Evolutionary conservation across 2,888 invertebrate species (phyloP), one percentile per base, ranked within the genome.

Genomic region (Endotricha flammealis): DNA sequence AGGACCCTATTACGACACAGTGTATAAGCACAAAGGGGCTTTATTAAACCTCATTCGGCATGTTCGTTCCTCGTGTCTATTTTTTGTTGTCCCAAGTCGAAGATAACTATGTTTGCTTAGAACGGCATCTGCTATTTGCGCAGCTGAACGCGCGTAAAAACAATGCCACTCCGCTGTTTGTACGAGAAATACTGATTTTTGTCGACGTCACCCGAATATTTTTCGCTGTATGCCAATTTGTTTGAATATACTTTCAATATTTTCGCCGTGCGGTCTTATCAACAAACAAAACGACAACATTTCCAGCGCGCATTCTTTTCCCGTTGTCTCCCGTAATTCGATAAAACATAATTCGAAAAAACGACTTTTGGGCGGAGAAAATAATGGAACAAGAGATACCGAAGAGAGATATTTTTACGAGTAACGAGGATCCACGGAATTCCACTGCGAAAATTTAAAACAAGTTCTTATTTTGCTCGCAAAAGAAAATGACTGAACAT

Each of bases 1-100:
- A 82, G 80, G 80, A 71, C 72, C 76, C 76, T 72, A 78, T 79
- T 79, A 75, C 66, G 63, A 60, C 55, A 62, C 66, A 60, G 65
- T 57, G 61, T 70, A 68, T 65, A 68, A 64, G 64, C 71, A 66
- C 70, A 74, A 75, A 74, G 72, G 61, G 62, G 64, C 67, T 75
- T 71, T 74, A 75, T 72, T 71, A 70, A 64, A 64, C 62, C 66
- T 61, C 62, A 63, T 64, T 58, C 57, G 54, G 54, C 53, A 47
- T 48, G 52, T 54, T 53, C 52, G 51, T 51, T 53, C 53, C 53
- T 53, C 48, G 53, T 45, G 57, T 51, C 57, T 59, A 59, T 64
- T 73, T 71, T 71, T 69, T 65, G 52, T 50, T 43, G 51, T 54
- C 52, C 56, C 57, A 54, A 56, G 58, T 54, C 57, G 52, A 51